Conservation (phyloP, 1,140 invertebrate species). For the Saccostrea cuccullata region DNA sequence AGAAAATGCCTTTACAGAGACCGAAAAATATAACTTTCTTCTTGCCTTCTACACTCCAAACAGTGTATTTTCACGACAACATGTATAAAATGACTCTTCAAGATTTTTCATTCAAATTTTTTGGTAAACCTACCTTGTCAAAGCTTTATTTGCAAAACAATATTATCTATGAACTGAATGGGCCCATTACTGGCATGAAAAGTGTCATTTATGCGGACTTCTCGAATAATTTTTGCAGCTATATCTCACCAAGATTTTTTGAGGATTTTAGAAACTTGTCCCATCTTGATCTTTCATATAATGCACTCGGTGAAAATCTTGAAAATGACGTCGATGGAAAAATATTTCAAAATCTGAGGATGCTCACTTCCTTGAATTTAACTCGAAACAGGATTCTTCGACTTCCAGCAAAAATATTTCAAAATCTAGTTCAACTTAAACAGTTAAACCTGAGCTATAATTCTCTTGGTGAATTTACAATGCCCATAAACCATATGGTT, state of each 20-base stretch:
- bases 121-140: neutral
- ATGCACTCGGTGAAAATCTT: neutral
- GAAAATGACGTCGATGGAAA: neutral
- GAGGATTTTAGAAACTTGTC: neutral
- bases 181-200: neutral
- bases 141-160: neutral
- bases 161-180: neutral
- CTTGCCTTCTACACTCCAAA: neutral
- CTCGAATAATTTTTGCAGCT: neutral
- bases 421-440: neutral
- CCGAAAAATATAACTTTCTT: neutral
- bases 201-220: neutral
- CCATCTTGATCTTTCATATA: neutral
- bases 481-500: neutral
- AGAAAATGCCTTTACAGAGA: neutral
- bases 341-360: neutral
- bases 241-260: neutral
- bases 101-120: neutral
- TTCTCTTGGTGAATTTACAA: neutral
- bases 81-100: neutral
- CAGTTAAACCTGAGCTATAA: neutral
- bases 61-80: neutral
- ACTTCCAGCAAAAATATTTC: neutral
- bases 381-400: neutral
- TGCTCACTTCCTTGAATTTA: neutral